Conservation (phyloP, 2,797 vertebrate genomes). For the Sebastes cheni region DNA sequence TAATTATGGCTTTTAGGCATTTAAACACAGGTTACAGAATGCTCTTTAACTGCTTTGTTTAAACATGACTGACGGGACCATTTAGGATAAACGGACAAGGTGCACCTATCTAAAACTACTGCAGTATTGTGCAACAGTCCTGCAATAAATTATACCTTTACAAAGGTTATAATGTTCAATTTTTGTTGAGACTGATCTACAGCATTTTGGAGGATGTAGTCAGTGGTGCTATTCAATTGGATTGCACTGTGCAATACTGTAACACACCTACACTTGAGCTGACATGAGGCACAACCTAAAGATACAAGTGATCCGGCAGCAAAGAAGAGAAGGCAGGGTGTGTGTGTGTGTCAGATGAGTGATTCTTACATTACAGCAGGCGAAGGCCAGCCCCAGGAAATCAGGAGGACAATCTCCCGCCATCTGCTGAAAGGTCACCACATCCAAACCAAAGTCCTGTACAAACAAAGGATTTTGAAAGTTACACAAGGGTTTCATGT, state of each 20-base stretch:
- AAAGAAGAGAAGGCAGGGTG: background rate
- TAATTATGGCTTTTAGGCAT: background rate
- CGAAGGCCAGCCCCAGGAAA: conserved; percentile 90
- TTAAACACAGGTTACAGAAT: background rate
- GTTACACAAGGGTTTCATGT: background rate
- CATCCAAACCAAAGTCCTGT: conserved; percentile 94
- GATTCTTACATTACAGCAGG: conserved; percentile 91
- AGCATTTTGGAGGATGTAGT: background rate
- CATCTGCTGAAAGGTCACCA: conserved; percentile 88
- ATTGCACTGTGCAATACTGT: background rate
- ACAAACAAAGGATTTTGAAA: background rate
- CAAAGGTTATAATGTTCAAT: background rate
- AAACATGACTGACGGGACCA: background rate
- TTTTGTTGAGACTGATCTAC: background rate
- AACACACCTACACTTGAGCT: background rate
- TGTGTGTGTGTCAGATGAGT: background rate
- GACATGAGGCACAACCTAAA: background rate
- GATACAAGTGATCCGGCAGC: background rate
- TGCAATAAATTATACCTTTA: background rate
- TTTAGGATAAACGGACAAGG: background rate
- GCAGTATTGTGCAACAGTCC: background rate
- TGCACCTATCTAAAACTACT: background rate
- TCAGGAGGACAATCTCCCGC: conserved; percentile 87
- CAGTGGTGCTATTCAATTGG: background rate
- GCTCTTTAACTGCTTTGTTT: background rate